Conservation (phyloP, 2,888 invertebrate genomes). For the Rhyacophila evoluta region DNA sequence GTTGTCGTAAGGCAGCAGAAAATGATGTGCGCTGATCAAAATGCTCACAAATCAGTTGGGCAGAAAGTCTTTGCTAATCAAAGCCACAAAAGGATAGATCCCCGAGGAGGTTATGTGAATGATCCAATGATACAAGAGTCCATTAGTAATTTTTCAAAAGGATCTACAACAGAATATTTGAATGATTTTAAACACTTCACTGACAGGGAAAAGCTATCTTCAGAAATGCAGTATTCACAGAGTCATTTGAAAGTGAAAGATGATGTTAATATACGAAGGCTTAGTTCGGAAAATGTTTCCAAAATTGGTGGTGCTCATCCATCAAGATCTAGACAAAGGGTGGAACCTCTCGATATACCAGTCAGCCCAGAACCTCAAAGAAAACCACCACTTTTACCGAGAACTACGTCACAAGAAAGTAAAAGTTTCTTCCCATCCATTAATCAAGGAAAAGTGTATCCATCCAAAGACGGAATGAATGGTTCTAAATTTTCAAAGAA, state of each 20-base stretch:
- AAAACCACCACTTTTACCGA: slow-evolving; percentile 55
- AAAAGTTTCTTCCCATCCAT: slow-evolving; percentile 53
- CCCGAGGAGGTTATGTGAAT: slow-evolving; percentile 68
- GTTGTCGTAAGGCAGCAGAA: slow-evolving; percentile 61
- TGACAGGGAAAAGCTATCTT: slow-evolving; percentile 49
- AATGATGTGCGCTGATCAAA: slow-evolving; percentile 62
- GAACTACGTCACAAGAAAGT: slow-evolving; percentile 57
- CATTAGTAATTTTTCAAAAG: slow-evolving; percentile 65
- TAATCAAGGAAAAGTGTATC: slow-evolving; percentile 52
- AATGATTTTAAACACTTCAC: slow-evolving; percentile 66
- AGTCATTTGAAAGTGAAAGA: slow-evolving; percentile 42
- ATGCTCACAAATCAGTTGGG: slow-evolving; percentile 64
- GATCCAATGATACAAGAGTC: slow-evolving; percentile 68
- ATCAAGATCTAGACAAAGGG: slow-evolving; percentile 63
- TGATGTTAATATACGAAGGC: slow-evolving; percentile 42
- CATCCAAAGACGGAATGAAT: slow-evolving; percentile 49
- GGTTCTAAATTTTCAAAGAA: slow-evolving; percentile 51
- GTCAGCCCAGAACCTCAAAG: slow-evolving; percentile 59
- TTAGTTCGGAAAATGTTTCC: slow-evolving; percentile 54
- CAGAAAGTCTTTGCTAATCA: slow-evolving; percentile 69
- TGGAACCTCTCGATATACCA: slow-evolving; percentile 70
- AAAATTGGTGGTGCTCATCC: slow-evolving; percentile 67
- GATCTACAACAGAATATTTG: slow-evolving; percentile 65
- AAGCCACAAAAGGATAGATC: slow-evolving; percentile 69
- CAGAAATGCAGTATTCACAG: slow-evolving; percentile 56